These are phyloP conservation scores for Aptenodytes patagonicus DNA, from an alignment of 2,113 vertebrate species.

Conservation along the genomic window DNA sequence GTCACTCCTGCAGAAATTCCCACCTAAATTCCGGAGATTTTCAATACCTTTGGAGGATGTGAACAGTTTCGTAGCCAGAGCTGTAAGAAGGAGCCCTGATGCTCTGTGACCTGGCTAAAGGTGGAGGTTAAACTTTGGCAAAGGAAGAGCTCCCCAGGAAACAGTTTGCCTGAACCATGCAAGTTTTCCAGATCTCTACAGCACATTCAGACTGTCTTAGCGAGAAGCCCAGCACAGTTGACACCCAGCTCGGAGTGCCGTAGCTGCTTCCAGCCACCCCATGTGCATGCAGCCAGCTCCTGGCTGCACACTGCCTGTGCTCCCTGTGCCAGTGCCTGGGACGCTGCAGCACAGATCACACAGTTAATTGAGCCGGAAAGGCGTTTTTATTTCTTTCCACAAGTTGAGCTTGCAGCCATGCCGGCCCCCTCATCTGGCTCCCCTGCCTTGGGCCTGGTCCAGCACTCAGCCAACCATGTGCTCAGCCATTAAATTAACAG, in stretches of 20 bases:
- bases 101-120: neutral
- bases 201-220: neutral
- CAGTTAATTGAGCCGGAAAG: neutral
- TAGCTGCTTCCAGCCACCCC: neutral
- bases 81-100: neutral
- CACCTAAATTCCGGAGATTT: neutral
- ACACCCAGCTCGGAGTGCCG: rapidly evolving
- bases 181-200: neutral
- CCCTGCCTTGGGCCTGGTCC: neutral
- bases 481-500: neutral
- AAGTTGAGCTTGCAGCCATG: neutral
- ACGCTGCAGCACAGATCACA: rapidly evolving
- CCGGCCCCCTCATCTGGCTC: neutral
- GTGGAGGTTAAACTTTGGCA: neutral
- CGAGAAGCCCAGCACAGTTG: neutral
- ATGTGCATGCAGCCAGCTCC: neutral
- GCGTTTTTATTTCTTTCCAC: neutral
- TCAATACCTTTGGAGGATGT: rapidly evolving
- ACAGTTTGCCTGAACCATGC: neutral
- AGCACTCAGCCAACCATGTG: neutral
- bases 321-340: neutral
- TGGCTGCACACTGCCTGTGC: neutral
- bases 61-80: neutral
- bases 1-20: neutral
- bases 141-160: neutral